A percentile compares a stretch with the other conserved stretches of the same genome.
phyloP scores from a whole-genome alignment of 2,113 vertebrate genomes.

The Sapajus apella region DNA sequence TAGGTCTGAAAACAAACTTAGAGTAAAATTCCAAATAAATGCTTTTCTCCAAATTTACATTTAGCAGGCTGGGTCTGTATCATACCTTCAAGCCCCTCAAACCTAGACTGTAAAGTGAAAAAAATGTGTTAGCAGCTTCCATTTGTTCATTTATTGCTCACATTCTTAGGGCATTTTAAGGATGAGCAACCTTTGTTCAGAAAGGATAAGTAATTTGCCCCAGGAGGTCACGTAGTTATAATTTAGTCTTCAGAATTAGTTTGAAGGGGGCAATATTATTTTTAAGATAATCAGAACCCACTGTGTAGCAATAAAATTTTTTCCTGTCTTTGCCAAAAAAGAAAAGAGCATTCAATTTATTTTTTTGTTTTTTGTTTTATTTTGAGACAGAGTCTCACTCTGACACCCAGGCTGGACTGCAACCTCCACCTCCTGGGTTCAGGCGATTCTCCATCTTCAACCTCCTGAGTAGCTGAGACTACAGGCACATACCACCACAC shows the following conservation, averaged over 20 bases:
- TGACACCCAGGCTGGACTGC: too few species aligned
- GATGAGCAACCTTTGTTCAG: neutral
- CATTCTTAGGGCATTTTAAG: neutral
- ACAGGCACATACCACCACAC: too few species aligned
- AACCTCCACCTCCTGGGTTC: too few species aligned
- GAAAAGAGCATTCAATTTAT: neutral
- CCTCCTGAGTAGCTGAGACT: too few species aligned
- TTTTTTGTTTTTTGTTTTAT: too few species aligned
- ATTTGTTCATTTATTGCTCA: neutral
- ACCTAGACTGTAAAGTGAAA: neutral
- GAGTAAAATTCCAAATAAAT: neutral
- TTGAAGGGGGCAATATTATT: neutral
- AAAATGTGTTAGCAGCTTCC: neutral
- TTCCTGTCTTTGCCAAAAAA: neutral
- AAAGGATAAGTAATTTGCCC: neutral
- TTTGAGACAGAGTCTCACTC: too few species aligned
- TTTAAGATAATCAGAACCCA: conserved; percentile 32
- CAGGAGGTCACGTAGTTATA: neutral
- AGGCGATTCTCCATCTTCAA: too few species aligned
- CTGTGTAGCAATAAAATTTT: neutral
- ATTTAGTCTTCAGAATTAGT: neutral
- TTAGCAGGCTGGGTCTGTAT: neutral
- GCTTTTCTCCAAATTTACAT: neutral
- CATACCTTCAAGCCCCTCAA: neutral
- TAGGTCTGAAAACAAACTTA: neutral